Conservation (phyloP, 2,113 vertebrate genomes). For the Cheilinus undulatus region DNA sequence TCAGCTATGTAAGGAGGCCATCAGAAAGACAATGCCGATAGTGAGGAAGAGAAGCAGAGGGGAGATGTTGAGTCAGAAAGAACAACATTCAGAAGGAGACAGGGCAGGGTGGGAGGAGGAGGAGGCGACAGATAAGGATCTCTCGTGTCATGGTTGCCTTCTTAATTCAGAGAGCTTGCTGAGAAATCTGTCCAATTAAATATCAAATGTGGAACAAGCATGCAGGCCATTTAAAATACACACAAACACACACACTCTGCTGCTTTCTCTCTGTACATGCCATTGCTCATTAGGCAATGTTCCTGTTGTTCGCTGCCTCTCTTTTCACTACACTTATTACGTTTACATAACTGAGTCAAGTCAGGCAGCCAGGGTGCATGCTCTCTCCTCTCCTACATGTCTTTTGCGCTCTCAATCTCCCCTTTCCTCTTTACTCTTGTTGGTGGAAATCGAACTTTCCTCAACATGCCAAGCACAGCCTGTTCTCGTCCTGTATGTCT, state of each 20-base stretch:
- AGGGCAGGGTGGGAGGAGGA: conserved; percentile 13
- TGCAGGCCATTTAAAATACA: conserved; percentile 55
- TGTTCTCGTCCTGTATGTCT: conserved; percentile 7
- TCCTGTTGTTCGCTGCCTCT: conserved; percentile 58
- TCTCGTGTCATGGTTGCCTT: conserved; percentile 53
- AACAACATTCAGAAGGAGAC: conserved; percentile 24
- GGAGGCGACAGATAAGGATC: conserved; percentile 32
- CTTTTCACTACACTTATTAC: conserved; percentile 63
- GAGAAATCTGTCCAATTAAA: conserved; percentile 74
- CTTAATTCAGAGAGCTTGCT: conserved; percentile 58
- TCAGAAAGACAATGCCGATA: conserved; percentile 47
- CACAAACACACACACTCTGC: conserved; percentile 13
- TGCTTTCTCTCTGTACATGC: conserved; percentile 45
- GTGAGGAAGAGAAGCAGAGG: conserved; percentile 31
- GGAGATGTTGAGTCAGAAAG: conserved; percentile 39
- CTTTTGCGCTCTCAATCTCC: neutral
- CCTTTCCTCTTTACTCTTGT: neutral
- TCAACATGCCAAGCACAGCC: neutral
- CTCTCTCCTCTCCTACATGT: conserved; percentile 19
- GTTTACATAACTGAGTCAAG: conserved; percentile 76
- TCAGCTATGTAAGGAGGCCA: conserved; percentile 55
- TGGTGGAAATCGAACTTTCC: conserved; percentile 8
- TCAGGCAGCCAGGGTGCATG: conserved; percentile 45
- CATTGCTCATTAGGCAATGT: conserved; percentile 69
- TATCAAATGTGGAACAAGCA: conserved; percentile 66